Conservation (phyloP, 2,797 vertebrate species). For the Sebastes wilsoni region DNA sequence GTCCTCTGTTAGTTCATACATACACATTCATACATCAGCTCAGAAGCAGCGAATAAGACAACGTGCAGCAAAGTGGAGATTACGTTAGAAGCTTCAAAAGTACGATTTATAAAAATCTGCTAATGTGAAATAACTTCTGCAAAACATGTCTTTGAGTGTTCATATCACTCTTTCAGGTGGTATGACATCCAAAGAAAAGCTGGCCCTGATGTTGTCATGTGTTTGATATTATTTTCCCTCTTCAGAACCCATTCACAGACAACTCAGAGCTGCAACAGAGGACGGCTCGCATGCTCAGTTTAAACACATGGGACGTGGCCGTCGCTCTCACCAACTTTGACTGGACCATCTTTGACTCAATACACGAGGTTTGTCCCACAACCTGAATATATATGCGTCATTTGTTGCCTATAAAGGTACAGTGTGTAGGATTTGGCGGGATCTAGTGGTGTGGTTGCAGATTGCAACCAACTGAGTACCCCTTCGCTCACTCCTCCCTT, state of each 20-base stretch:
- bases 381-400: fast-evolving
- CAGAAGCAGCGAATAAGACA: neutral
- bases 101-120: neutral
- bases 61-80: neutral
- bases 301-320: slow-evolving; percentile 97
- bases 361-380: slow-evolving; percentile 88
- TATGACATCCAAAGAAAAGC: neutral
- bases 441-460: too few species aligned
- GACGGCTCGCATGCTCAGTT: slow-evolving; percentile 89
- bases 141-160: neutral
- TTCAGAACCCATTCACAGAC: slow-evolving; percentile 89
- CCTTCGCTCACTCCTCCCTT: fast-evolving
- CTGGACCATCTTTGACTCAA: slow-evolving; percentile 92
- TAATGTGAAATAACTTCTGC: neutral
- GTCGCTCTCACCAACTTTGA: slow-evolving; percentile 94
- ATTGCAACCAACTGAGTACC: too few species aligned
- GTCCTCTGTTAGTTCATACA: neutral
- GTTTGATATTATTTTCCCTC: neutral
- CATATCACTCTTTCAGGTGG: neutral
- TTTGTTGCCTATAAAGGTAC: neutral
- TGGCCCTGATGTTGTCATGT: neutral
- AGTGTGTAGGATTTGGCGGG: too few species aligned
- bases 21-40: neutral
- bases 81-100: neutral
- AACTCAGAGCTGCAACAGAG: slow-evolving; percentile 90